Percentiles rank a stretch among this genome's conserved stretches.
Conservation (phyloP, 2,797 vertebrate species). For the Hyperoplus lanceolatus region DNA sequence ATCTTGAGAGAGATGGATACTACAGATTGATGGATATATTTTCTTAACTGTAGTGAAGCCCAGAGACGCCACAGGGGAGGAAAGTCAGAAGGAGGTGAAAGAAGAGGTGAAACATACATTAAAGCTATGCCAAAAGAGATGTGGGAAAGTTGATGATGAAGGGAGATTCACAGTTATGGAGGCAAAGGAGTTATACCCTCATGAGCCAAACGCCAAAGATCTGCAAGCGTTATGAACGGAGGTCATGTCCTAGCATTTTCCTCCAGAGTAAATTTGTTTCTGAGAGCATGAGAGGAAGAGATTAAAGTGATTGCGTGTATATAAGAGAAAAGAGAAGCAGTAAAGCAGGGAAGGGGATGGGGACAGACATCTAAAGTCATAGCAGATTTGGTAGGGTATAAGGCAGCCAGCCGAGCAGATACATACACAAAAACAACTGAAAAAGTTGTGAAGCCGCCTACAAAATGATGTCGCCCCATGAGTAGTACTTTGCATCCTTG, state of each 20-base stretch:
- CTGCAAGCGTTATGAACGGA: constrained; percentile 35
- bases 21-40: constrained; percentile 21
- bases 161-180: constrained; percentile 32
- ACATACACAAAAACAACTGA: constrained; percentile 39
- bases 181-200: constrained; percentile 37
- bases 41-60: constrained; percentile 18
- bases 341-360: constrained; percentile 27
- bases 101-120: constrained; percentile 35
- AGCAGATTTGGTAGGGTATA: constrained; percentile 38
- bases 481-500: constrained; percentile 14
- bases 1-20: constrained; percentile 19
- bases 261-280: constrained; percentile 39
- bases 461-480: constrained; percentile 10
- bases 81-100: constrained; percentile 25
- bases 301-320: constrained; percentile 33
- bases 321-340: constrained; percentile 41
- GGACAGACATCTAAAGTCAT: constrained; percentile 52
- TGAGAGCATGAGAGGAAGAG: constrained; percentile 28
- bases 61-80: constrained; percentile 4
- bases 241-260: constrained; percentile 57
- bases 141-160: constrained; percentile 44
- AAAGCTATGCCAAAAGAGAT: constrained; percentile 43
- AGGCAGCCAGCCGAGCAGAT: constrained; percentile 19
- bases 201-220: constrained; percentile 48
- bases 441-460: constrained; percentile 25